A percentile compares a stretch with the other conserved stretches of the same genome.
Conservation (phyloP, 2,113 vertebrate species). For the Arothron firmamentum region DNA sequence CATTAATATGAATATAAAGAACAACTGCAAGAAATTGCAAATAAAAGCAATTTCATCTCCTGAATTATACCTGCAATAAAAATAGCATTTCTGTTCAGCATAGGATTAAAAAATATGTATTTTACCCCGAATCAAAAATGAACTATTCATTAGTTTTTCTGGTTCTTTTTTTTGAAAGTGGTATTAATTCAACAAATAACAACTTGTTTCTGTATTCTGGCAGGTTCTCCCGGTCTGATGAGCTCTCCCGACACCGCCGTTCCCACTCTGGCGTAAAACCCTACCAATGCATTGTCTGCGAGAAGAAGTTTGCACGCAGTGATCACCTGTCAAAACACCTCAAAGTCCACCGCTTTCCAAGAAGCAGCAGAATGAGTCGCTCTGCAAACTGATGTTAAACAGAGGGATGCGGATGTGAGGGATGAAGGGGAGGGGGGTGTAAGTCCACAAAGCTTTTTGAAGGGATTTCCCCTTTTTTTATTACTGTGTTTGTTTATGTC, state of each 20-base stretch:
- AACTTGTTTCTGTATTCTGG: background rate
- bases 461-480: too few species aligned
- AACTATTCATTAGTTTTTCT: too few species aligned
- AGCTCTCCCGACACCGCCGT: constrained; percentile 92
- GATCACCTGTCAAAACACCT: constrained; percentile 99
- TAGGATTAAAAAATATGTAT: too few species aligned
- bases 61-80: too few species aligned
- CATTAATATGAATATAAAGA: too few species aligned
- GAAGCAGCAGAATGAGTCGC: constrained; percentile 87
- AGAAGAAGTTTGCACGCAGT: constrained; percentile 98
- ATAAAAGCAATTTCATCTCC: too few species aligned
- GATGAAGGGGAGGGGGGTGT: constrained; percentile 23
- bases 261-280: constrained; percentile 98
- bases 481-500: constrained; percentile 27
- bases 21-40: too few species aligned
- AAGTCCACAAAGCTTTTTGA: background rate
- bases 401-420: background rate
- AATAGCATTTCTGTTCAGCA: too few species aligned
- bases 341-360: constrained; percentile 98
- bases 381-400: constrained; percentile 76
- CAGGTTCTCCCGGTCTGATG: constrained; percentile 96
- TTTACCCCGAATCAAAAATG: too few species aligned
- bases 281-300: constrained; percentile 93
- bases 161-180: too few species aligned
- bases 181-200: background rate